A percentile compares a stretch with the other conserved stretches of the same genome.
phyloP scores from a whole-genome alignment of 2,797 vertebrate genomes.

The Mionectes olivaceus region DNA sequence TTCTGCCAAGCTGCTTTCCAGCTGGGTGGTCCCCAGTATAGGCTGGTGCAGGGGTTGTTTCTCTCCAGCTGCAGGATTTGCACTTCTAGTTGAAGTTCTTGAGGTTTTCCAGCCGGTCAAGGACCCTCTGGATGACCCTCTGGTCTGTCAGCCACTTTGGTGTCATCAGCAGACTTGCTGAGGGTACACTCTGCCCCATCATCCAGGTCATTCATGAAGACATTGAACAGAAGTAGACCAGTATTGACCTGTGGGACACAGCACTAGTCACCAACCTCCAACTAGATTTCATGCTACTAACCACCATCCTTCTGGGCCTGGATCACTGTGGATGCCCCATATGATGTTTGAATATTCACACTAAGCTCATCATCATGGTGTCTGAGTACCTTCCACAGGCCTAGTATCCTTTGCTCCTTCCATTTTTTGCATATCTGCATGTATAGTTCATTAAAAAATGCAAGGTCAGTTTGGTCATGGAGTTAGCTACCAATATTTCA shows the following conservation, averaged over 20 bases:
- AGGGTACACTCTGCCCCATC: background rate
- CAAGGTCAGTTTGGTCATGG: background rate
- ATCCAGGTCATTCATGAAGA: background rate
- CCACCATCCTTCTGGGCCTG: background rate
- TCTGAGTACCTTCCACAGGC: background rate
- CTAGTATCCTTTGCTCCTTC: background rate
- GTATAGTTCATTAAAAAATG: background rate
- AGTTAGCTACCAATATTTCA: background rate
- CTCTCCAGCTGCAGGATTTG: background rate
- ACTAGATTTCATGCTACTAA: background rate
- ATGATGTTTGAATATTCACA: background rate
- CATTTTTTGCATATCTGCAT: background rate
- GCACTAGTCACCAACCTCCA: too few species aligned
- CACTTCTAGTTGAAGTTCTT: background rate
- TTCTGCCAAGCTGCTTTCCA: background rate
- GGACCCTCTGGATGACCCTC: background rate
- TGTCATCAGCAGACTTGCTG: background rate
- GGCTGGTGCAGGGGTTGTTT: background rate
- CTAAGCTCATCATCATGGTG: background rate
- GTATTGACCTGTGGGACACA: background rate
- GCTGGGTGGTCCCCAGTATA: accelerated
- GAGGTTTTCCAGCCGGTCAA: background rate
- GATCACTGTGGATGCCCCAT: background rate
- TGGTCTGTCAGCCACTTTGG: background rate
- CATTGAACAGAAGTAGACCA: background rate